These are phyloP conservation scores for Galeruca laticollis DNA, from an alignment of 2,888 invertebrate species.

Conservation along the genomic window DNA sequence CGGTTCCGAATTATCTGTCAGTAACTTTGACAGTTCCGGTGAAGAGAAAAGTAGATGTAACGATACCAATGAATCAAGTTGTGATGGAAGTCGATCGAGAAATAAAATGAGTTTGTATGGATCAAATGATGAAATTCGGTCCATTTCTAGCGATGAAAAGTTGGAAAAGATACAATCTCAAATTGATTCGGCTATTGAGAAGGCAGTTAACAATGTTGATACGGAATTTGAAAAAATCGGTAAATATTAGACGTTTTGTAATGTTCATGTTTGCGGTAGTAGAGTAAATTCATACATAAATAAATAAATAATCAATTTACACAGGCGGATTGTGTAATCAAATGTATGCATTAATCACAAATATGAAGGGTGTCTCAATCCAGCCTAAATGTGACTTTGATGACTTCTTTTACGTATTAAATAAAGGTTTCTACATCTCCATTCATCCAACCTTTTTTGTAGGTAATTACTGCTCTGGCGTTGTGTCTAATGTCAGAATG, in stretches of 20 bases:
- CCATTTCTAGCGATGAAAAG: constrained; percentile 34
- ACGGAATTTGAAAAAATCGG: constrained; percentile 57
- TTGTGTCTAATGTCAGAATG: constrained; percentile 56
- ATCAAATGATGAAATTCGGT: constrained; percentile 16
- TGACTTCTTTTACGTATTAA: too few relatives aligned
- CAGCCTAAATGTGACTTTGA: too few relatives aligned
- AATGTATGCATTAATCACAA: too few relatives aligned
- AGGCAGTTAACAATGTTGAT: constrained; percentile 51
- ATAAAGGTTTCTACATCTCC: too few relatives aligned
- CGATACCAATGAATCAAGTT: background rate
- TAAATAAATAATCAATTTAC: too few relatives aligned
- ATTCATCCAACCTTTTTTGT: constrained; percentile 24
- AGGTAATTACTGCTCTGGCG: constrained; percentile 57
- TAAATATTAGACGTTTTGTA: constrained; percentile 39
- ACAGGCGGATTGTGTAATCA: too few relatives aligned
- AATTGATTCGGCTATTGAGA: constrained; percentile 54
- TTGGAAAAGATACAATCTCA: constrained; percentile 45
- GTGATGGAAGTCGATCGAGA: background rate
- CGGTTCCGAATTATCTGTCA: constrained; percentile 26
- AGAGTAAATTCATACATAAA: too few relatives aligned
- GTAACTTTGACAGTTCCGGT: constrained; percentile 12
- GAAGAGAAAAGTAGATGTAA: constrained; percentile 27
- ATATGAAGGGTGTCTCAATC: too few relatives aligned
- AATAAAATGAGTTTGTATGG: background rate
- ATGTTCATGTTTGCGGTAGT: background rate